These are phyloP conservation scores for Bergia puertoricense DNA, from an alignment of 92 coral and sea anemone species.

Conservation along the genomic window DNA sequence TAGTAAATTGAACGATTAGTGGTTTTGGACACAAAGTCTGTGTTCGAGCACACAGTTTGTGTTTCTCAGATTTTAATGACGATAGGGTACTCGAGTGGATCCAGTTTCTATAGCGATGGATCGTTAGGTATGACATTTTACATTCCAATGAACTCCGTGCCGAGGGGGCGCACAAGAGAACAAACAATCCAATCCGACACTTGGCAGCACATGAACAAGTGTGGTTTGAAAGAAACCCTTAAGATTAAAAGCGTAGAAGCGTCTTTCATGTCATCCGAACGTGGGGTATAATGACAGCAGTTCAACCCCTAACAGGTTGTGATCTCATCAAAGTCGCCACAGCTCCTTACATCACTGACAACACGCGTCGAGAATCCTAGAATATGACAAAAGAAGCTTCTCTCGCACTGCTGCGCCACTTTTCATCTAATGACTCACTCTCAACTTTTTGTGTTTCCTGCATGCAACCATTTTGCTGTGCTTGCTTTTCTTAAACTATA, in stretches of 20 bases:
- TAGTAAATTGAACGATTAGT: background rate
- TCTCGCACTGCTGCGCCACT: constrained; percentile 6
- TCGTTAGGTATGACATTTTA: background rate
- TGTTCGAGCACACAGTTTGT: constrained; percentile 13
- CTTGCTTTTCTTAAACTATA: background rate
- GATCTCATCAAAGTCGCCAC: constrained; percentile 26
- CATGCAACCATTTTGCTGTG: constrained; percentile 31
- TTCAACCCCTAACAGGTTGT: constrained; percentile 30
- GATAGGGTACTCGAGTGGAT: constrained; percentile 12
- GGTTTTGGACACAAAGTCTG: constrained; percentile 17
- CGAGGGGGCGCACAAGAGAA: background rate
- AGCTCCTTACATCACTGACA: constrained; percentile 29
- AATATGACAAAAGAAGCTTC: background rate
- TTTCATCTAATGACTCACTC: constrained; percentile 34
- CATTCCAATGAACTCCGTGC: constrained; percentile 1
- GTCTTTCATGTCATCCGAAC: constrained; percentile 9
- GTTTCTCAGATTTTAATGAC: background rate
- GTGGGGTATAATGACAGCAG: constrained; percentile 5
- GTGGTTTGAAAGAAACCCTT: background rate
- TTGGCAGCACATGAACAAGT: constrained; percentile 26
- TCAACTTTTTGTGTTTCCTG: background rate
- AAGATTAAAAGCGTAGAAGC: constrained; percentile 14
- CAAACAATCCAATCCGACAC: constrained; percentile 12
- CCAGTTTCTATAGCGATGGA: constrained; percentile 5
- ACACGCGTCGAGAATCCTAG: constrained; percentile 41